Evolutionary conservation across 2,113 vertebrate genomes (phyloP), one percentile per base, ranked within the genome.

Genomic region (Onychorhynchus coronatus): DNA sequence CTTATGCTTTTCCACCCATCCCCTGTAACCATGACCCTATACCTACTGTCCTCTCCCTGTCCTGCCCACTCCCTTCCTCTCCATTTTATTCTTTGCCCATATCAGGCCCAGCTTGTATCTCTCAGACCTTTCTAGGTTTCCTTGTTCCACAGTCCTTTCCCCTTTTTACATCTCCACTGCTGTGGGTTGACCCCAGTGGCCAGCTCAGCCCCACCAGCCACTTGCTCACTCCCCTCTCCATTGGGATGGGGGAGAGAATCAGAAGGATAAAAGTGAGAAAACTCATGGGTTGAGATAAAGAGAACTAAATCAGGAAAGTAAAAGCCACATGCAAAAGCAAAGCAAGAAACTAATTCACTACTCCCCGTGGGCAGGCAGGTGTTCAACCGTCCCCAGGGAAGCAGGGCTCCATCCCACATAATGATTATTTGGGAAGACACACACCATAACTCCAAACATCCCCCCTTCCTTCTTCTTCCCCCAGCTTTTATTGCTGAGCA

Each of bases 371-470:
- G 70, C 44, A 88, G 37, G 39, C 65, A 82, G 33, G 39, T 78
- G 30, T 56, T 78, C 31, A 72, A 31, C 46, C 37, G 59, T 66
- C 11, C 11, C n/a, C 68, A 58, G 41, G 71, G 62, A 31, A 77
- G 28, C 31, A 61, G 50, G 46, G 20, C 12, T 82, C 17, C 31
- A 25, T 44, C 42, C 35, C 33, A 27, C 6, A 4, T 24, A 24
- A 27, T 4, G 4, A 19, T 71, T 77, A 62, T 33, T 85, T 72
- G 46, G 50, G 46, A 91, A 90, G 85, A 49, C 65, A 74, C 88
- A 66, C 1, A 2, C 24, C 19, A 0, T 33, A 23, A 56, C 27
- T 88, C 15, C 0, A 2, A 58, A 56, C 2, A 1, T 27, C 2
- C 13, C 11, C 7, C 5, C 14, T 58, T 62, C 58, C 53, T 44